phyloP scores from a whole-genome alignment of 2,888 invertebrate genomes.

The Spialia ferax region DNA sequence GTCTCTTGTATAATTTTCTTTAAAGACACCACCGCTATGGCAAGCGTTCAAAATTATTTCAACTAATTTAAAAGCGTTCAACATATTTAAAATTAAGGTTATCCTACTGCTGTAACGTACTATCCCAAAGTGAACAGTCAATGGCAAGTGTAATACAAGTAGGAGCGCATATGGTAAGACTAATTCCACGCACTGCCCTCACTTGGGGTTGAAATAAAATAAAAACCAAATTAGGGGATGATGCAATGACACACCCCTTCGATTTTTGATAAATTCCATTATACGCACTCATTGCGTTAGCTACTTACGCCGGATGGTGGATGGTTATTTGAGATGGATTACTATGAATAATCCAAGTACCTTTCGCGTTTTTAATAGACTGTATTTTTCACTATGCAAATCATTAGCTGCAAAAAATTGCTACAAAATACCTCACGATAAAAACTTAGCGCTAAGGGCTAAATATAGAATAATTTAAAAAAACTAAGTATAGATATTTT shows the following conservation, averaged over 20 bases:
- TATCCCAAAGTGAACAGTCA: slow-evolving; percentile 73
- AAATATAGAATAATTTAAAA: no score
- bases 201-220: slow-evolving; percentile 79
- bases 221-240: slow-evolving; percentile 85
- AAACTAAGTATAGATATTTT: no score
- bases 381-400: background rate
- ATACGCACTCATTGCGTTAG: slow-evolving; percentile 74
- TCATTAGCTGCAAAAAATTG: background rate
- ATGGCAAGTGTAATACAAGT: slow-evolving; percentile 78
- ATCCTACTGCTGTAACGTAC: slow-evolving; percentile 50
- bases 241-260: slow-evolving; percentile 84
- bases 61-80: no score
- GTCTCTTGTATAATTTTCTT: no score
- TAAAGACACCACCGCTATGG: no score
- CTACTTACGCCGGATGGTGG: slow-evolving; percentile 53
- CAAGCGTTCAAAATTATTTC: no score
- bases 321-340: slow-evolving; percentile 24
- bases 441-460: no score
- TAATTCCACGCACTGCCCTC: slow-evolving; percentile 75
- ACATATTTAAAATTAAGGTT: background rate
- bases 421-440: no score
- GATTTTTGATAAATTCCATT: slow-evolving; percentile 86
- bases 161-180: slow-evolving; percentile 84
- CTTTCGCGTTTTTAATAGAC: slow-evolving; percentile 8
- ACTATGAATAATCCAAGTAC: slow-evolving; percentile 24